Conservation (phyloP, 2,888 invertebrate species). For the Heliothis peltigera region DNA sequence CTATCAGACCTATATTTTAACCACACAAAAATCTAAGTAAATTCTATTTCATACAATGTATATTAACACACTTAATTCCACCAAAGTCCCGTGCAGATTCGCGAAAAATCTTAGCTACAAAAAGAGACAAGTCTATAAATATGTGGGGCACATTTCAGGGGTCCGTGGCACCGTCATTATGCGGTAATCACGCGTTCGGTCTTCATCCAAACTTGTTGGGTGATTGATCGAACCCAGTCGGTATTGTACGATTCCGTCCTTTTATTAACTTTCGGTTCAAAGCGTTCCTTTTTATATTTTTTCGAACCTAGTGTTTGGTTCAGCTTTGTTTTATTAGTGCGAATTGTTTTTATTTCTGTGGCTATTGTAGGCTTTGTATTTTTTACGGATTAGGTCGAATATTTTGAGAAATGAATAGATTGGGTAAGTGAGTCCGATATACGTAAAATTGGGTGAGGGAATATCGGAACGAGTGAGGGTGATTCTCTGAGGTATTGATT, state of each 20-base stretch:
- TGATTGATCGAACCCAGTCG: constrained; percentile 69
- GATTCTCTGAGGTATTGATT: neutral
- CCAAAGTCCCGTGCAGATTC: constrained; percentile 9
- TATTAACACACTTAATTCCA: constrained; percentile 19
- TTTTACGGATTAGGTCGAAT: constrained; percentile 32
- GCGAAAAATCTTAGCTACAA: constrained; percentile 35
- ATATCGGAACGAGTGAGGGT: neutral
- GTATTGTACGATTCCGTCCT: constrained; percentile 58
- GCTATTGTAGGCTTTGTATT: constrained; percentile 12
- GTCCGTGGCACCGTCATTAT: constrained; percentile 65
- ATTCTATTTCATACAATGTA: constrained; percentile 35
- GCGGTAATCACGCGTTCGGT: constrained; percentile 70
- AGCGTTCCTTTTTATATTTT: constrained; percentile 32
- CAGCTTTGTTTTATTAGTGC: constrained; percentile 45
- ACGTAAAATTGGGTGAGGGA: neutral
- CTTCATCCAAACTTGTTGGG: constrained; percentile 67
- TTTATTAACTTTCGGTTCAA: constrained; percentile 49
- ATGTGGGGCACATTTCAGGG: constrained; percentile 57
- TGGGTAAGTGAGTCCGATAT: neutral
- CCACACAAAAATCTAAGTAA: constrained; percentile 16
- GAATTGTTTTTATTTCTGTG: constrained; percentile 33
- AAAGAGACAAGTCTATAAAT: constrained; percentile 58
- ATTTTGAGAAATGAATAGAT: constrained; percentile 3
- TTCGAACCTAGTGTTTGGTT: constrained; percentile 25
- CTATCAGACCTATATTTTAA: no score